A percentile compares a stretch with the other conserved stretches of the same genome.
Evolutionary conservation across 2,113 vertebrate genomes (phyloP).

Genomic region (Pomatorhinus ruficollis): DNA sequence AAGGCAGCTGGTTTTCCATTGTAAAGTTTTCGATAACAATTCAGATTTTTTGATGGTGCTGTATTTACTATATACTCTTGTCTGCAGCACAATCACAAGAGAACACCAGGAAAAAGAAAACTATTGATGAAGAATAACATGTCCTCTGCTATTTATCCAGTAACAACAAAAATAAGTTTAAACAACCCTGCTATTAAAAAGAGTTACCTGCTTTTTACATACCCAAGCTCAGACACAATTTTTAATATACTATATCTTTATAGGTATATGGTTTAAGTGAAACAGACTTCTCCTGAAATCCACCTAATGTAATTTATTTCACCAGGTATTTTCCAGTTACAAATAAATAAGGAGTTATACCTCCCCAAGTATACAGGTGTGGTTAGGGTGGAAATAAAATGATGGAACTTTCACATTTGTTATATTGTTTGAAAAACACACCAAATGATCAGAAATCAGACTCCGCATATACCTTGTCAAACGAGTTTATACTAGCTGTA

Average conservation of each 20-base stretch:
- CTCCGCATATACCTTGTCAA: not conserved
- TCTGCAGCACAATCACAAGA: not conserved
- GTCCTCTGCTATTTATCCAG: not conserved
- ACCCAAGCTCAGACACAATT: not conserved
- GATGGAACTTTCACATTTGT: not conserved
- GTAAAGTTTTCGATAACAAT: not conserved
- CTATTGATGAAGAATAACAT: not conserved
- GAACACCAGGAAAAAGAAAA: not conserved
- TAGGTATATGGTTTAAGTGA: not conserved
- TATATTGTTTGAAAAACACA: not conserved
- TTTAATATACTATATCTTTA: not conserved
- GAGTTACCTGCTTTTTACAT: not conserved
- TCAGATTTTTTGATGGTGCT: not conserved
- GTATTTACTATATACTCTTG: not conserved
- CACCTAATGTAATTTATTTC: not conserved
- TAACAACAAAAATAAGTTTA: not conserved
- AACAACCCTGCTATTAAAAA: not conserved
- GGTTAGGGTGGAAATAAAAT: not conserved
- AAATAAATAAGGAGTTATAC: not conserved
- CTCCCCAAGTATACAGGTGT: not conserved
- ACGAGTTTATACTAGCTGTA: not conserved
- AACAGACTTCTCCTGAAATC: not conserved
- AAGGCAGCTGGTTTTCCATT: not conserved
- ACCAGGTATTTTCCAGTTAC: not conserved
- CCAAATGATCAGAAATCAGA: not conserved